Base-by-base conservation (phyloP, 2,797 vertebrate genomes). In the Ataeniobius toweri region DNA sequence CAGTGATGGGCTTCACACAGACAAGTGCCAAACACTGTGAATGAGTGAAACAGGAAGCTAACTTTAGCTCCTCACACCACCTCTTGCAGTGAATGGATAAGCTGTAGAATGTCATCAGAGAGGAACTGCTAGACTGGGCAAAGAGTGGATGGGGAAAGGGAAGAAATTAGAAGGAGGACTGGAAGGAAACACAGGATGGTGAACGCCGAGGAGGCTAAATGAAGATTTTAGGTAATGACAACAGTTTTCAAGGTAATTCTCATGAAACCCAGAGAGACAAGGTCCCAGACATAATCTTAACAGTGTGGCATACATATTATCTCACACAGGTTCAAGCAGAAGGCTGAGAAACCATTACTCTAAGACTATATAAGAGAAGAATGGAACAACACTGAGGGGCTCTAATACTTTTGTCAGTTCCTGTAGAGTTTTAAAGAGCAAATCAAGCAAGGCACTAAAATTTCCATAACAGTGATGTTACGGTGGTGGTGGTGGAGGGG, bases 21-120 rank as follows among this genome's bases (percentile, higher is more conserved):
- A 90, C 88, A 82, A 85, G 85, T 65, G 74, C 80, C 88, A 85
- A 87, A 84, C 85, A 79, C 74, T 65, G 55, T 73, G 46, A 80
- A 83, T 83, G 79, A 82, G 90, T 92, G 90, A 79, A 80, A 89
- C 85, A 93, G 94, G 93, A 96, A 95, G 83, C 83, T 87, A 83
- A 83, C 83, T 77, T 93, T 72, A 90, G 85, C 90, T 94, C 91
- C 93, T 70, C 46, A 63, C 75, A 80, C 77, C 84, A 89, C 87
- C 87, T 89, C 91, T 94, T 95, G 77, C 83, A 79, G 89, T 91
- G 90, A 88, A 92, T 46, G 44, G 44, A 7, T 87, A 85, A 92
- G 90, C 88, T 79, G 74, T 73, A 85, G 81, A 67, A 79, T 55
- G 68, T 3, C 26, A 61, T 36, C 26, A 20, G 26, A 55, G 26